These are phyloP conservation scores for Cephalophus harveyi DNA, from an alignment of 2,113 vertebrate species.

Conservation along the genomic window DNA sequence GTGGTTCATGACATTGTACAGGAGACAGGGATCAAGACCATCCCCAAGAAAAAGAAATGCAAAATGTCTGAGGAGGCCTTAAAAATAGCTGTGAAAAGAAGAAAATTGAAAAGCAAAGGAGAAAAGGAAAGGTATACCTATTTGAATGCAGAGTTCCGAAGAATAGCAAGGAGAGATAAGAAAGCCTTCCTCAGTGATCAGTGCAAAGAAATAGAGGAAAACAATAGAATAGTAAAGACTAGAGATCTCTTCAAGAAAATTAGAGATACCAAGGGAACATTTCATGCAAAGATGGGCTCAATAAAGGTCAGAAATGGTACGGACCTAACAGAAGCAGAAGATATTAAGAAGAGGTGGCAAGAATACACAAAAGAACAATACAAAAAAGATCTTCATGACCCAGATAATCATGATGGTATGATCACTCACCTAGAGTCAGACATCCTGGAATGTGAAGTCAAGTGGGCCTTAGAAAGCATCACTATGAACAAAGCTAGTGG, in stretches of 20 bases:
- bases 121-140: neutral
- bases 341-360: neutral
- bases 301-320: neutral
- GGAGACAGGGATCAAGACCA: neutral
- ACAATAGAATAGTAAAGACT: no score
- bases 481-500: neutral
- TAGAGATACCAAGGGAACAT: neutral
- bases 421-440: neutral
- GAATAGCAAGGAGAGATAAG: neutral
- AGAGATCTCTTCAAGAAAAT: no score
- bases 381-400: neutral
- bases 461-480: neutral
- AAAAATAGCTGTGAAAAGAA: neutral
- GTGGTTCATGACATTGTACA: neutral
- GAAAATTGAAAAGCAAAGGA: neutral
- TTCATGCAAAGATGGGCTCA: neutral
- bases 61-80: neutral
- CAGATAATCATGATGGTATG: neutral
- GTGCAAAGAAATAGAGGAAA: neutral
- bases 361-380: neutral
- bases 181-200: neutral
- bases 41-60: neutral
- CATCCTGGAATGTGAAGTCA: neutral
- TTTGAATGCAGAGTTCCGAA: neutral
- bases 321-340: neutral